A percentile compares a stretch with the other conserved stretches of the same genome.
These are phyloP conservation scores for Entomobrya proxima DNA, from an alignment of 2,888 invertebrate genomes.

Conservation along the genomic window DNA sequence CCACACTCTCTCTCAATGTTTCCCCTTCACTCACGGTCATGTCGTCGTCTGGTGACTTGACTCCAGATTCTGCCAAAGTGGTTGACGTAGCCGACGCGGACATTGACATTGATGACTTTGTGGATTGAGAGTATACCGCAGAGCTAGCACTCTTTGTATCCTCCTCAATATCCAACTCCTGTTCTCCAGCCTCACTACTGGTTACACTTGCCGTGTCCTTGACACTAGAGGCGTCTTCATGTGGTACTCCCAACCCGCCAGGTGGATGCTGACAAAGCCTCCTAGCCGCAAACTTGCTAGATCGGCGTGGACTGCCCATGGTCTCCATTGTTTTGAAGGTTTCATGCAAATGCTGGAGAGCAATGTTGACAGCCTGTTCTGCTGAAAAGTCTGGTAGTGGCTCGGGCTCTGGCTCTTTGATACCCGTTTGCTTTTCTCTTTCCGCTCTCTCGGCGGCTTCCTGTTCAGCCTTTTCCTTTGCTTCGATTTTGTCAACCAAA, in stretches of 20 bases:
- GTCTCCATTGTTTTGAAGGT: constrained; percentile 70
- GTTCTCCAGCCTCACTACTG: constrained; percentile 39
- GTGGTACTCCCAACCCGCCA: neutral
- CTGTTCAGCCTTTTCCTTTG: constrained; percentile 24
- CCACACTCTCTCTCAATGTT: constrained; percentile 67
- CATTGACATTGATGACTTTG: constrained; percentile 46
- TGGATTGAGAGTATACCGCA: constrained; percentile 55
- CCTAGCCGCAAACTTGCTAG: constrained; percentile 55
- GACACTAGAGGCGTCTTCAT: constrained; percentile 36
- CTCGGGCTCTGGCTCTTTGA: constrained; percentile 32
- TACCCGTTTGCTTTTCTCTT: constrained; percentile 24
- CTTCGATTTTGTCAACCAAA: constrained; percentile 57
- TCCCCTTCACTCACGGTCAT: constrained; percentile 61
- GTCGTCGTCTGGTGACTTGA: constrained; percentile 61
- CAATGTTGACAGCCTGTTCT: constrained; percentile 64
- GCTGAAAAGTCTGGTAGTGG: constrained; percentile 45
- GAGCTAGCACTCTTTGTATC: constrained; percentile 57
- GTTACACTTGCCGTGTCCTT: constrained; percentile 47
- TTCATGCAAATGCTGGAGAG: constrained; percentile 67
- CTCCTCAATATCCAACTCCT: constrained; percentile 60
- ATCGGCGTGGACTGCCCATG: constrained; percentile 65
- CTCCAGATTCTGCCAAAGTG: constrained; percentile 49
- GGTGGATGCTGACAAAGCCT: constrained; percentile 36
- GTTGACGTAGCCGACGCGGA: constrained; percentile 29
- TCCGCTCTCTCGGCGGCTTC: constrained; percentile 34